Percentiles rank a stretch among this genome's conserved stretches.
phyloP scores from a whole-genome alignment of 2,888 invertebrate species.

The Apamea crenata region DNA sequence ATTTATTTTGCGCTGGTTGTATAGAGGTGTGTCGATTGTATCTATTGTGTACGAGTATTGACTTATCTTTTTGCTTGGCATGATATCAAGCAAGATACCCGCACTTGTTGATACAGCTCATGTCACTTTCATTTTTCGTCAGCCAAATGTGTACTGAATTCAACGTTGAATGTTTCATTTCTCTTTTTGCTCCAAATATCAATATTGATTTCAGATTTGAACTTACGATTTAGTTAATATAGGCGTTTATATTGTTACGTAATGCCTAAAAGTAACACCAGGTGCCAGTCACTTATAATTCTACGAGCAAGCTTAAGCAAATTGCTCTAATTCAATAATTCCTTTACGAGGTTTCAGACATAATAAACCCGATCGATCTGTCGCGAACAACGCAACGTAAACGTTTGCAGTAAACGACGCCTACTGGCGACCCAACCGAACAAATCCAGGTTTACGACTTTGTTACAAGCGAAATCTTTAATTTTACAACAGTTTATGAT shows the following conservation, averaged over 20 bases:
- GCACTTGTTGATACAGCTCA: constrained; percentile 50
- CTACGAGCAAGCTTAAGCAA: constrained; percentile 38
- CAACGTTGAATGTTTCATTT: constrained; percentile 14
- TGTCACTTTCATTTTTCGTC: constrained; percentile 50
- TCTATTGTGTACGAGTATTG: constrained; percentile 45
- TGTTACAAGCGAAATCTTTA: constrained; percentile 76
- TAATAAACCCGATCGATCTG: constrained; percentile 52
- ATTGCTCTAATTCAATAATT: constrained; percentile 54
- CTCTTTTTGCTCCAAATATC: constrained; percentile 15
- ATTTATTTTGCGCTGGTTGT: constrained; percentile 52
- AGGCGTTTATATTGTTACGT: neutral
- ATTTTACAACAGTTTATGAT: constrained; percentile 74
- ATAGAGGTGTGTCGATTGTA: constrained; percentile 50
- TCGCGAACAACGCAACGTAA: constrained; percentile 38
- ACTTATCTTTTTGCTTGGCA: constrained; percentile 39
- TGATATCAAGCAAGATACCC: constrained; percentile 43
- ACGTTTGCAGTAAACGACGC: constrained; percentile 72
- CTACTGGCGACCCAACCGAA: constrained; percentile 68
- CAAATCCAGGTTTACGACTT: constrained; percentile 72
- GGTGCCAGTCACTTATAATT: constrained; percentile 31
- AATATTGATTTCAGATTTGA: constrained; percentile 14
- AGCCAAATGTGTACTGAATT: constrained; percentile 21
- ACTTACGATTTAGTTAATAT: constrained; percentile 7
- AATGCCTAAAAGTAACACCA: constrained; percentile 28
- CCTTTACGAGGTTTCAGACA: constrained; percentile 40